Percentiles rank a stretch among this genome's conserved stretches.
Evolutionary conservation across 2,113 vertebrate species (phyloP).

Genomic region (Xenus cinereus): DNA sequence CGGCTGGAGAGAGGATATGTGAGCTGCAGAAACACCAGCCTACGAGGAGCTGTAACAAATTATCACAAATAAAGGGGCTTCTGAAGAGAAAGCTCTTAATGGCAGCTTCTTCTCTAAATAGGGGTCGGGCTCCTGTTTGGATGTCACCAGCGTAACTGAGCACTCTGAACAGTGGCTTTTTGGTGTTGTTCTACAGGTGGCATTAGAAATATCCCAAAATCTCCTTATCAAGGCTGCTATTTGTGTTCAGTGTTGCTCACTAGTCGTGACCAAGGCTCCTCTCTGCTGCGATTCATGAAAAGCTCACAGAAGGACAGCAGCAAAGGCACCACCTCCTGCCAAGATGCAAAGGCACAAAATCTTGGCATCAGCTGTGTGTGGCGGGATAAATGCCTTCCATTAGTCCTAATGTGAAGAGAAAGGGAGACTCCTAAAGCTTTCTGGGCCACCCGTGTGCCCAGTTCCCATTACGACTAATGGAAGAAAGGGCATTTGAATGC

Average conservation of each 20-base stretch:
- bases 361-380: neutral
- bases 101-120: neutral
- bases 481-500: neutral
- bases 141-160: neutral
- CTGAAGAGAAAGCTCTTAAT: neutral
- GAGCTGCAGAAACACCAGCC: neutral
- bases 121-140: neutral
- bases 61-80: neutral
- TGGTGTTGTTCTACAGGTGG: neutral
- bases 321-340: neutral
- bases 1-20: neutral
- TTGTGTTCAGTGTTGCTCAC: neutral
- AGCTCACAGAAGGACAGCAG: constrained; percentile 12
- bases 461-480: neutral
- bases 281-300: neutral
- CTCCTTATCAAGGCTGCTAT: neutral
- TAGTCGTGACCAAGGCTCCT: neutral
- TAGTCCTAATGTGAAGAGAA: neutral
- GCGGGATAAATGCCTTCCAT: neutral
- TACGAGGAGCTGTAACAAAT: neutral
- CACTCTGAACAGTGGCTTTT: neutral
- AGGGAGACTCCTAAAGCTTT: neutral
- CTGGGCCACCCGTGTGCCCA: rapidly evolving
- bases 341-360: constrained; percentile 22
- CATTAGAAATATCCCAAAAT: neutral